Conservation (phyloP, 2,113 vertebrate genomes). For the Oncorhynchus clarkii region DNA sequence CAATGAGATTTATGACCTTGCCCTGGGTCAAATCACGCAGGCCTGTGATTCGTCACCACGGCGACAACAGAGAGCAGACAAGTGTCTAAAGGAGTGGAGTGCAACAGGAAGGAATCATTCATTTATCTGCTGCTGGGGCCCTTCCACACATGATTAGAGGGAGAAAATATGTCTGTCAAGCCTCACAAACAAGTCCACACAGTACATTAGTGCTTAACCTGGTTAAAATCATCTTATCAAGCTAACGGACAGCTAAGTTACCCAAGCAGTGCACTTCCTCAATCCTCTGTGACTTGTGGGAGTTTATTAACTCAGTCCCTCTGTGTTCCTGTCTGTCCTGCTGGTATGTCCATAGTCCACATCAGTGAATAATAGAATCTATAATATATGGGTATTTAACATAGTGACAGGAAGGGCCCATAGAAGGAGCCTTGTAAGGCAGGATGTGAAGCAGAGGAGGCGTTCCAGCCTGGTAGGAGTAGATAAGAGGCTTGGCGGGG, state of each 20-base stretch:
- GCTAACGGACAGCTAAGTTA: slow-evolving; percentile 18
- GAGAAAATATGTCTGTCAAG: slow-evolving; percentile 31
- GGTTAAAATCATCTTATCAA: slow-evolving; percentile 27
- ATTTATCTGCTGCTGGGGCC: slow-evolving; percentile 13
- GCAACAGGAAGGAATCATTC: slow-evolving; percentile 55
- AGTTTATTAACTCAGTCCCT: slow-evolving; percentile 31
- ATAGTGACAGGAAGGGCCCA: slow-evolving; percentile 45
- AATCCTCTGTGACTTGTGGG: slow-evolving; percentile 25
- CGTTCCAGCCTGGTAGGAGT: slow-evolving; percentile 49
- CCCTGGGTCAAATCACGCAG: slow-evolving; percentile 33
- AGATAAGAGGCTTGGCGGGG: slow-evolving; percentile 50
- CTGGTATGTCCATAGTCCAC: slow-evolving; percentile 13
- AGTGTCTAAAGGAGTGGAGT: slow-evolving; percentile 27
- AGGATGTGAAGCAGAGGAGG: slow-evolving; percentile 51
- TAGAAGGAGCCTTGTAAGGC: slow-evolving; percentile 33
- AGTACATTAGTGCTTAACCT: slow-evolving; percentile 35
- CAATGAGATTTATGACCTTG: slow-evolving; percentile 47
- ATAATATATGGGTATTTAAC: slow-evolving; percentile 22
- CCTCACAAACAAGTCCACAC: slow-evolving; percentile 45
- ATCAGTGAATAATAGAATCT: slow-evolving; percentile 13
- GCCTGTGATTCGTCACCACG: slow-evolving; percentile 40
- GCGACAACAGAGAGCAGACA: slow-evolving; percentile 39
- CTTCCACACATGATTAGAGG: slow-evolving; percentile 34
- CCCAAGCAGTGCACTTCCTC: slow-evolving; percentile 35
- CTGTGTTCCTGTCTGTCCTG: slow-evolving; percentile 30